A percentile compares a stretch with the other conserved stretches of the same genome.
Evolutionary conservation across 2,797 vertebrate species (phyloP).

Genomic region (Streptopelia turtur): DNA sequence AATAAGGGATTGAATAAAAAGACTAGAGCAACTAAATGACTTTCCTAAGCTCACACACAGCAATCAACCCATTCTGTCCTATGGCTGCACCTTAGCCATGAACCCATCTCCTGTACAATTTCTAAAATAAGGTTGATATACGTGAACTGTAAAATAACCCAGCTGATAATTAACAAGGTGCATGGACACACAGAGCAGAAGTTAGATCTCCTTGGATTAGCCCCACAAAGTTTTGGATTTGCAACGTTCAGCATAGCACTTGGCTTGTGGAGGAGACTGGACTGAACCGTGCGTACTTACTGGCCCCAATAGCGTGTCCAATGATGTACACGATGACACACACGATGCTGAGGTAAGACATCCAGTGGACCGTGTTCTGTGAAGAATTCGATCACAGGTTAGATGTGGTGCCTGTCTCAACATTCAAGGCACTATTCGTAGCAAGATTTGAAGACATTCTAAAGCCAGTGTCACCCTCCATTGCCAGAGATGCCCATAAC

Average conservation of each 20-base stretch:
- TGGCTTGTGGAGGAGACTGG: neutral
- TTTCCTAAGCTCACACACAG: neutral
- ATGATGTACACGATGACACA: slow-evolving; percentile 88
- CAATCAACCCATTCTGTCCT: neutral
- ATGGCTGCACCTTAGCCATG: neutral
- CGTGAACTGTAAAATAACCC: neutral
- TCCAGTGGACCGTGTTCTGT: slow-evolving; percentile 79
- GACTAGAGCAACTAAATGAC: neutral
- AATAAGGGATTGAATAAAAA: neutral
- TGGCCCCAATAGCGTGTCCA: slow-evolving; percentile 92
- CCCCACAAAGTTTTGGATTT: neutral
- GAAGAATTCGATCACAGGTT: neutral
- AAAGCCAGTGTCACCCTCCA: neutral
- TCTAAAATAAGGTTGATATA: neutral
- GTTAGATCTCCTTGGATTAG: neutral
- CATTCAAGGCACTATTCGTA: neutral
- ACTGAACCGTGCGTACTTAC: slow-evolving; percentile 77
- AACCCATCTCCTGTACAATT: neutral
- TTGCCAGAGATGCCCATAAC: fast-evolving
- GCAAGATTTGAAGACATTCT: neutral
- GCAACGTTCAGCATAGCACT: fast-evolving
- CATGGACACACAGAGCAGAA: neutral
- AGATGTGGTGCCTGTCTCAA: neutral
- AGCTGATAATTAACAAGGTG: neutral
- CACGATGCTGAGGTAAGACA: slow-evolving; percentile 90